Evolutionary conservation across 2,113 vertebrate genomes (phyloP).

Genomic region (Eira barbara): DNA sequence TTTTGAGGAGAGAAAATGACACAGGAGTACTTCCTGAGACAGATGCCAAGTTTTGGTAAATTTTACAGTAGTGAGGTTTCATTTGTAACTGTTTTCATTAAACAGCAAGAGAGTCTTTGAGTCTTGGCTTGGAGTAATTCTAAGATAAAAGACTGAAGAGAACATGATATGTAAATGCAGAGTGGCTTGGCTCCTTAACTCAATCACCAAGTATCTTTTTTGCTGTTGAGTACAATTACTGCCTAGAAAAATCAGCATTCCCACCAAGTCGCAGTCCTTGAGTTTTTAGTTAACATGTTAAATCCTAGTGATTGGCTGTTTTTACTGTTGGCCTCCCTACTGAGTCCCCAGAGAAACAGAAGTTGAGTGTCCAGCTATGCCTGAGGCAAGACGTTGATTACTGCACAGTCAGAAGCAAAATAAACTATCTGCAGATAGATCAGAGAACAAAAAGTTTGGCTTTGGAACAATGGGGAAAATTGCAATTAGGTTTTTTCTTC

Average conservation of each 20-base stretch:
- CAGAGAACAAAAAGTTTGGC: constrained; percentile 38
- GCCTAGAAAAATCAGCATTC: background rate
- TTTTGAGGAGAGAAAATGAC: constrained; percentile 18
- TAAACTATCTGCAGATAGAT: background rate
- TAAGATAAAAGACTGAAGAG: constrained; percentile 23
- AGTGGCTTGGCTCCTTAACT: constrained; percentile 40
- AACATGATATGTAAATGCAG: constrained; percentile 48
- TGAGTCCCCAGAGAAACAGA: constrained; percentile 37
- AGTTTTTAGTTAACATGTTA: constrained; percentile 56
- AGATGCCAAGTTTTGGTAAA: constrained; percentile 16
- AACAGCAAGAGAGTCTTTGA: constrained; percentile 33
- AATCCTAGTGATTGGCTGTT: constrained; percentile 45
- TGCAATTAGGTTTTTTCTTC: constrained; percentile 61
- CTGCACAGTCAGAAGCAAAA: constrained; percentile 62
- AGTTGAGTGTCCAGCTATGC: constrained; percentile 46
- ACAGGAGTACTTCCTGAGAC: background rate
- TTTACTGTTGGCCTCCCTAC: constrained; percentile 32
- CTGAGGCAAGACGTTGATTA: constrained; percentile 36
- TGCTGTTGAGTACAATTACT: constrained; percentile 51
- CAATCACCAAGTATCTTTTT: background rate
- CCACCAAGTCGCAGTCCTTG: background rate
- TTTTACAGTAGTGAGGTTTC: constrained; percentile 30
- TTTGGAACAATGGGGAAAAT: constrained; percentile 60
- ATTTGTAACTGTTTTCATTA: constrained; percentile 37
- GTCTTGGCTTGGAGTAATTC: background rate